Evolutionary conservation across 1,140 invertebrate species (phyloP), one percentile per base, ranked within the genome.

Genomic region (Drosophila chauvacae): DNA sequence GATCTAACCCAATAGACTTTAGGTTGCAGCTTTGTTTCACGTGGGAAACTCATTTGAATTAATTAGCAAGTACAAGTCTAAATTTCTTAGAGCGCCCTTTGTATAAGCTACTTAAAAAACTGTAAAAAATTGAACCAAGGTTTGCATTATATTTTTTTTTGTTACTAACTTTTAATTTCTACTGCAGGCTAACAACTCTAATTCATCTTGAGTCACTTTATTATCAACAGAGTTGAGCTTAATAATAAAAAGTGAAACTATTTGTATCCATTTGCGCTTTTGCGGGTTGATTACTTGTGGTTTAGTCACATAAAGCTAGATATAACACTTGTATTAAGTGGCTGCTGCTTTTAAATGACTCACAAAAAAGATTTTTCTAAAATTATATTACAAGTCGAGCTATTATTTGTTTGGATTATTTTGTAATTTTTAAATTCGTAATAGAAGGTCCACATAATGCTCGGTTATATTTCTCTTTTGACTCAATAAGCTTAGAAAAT

Each of bases 1-100:
- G 35, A 72, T 71, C 65, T 72, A 71, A 59, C 66, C 68, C 66
- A 71, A 71, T 58, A 48, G 26, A 50, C 33, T 50, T 47, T 70
- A 23, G 7, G 16, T 39, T 41, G 33, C 6, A 48, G n/a, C 10
- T 14, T 28, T 18, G 4, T 11, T 33, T 7, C 42, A 70, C 44
- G 42, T 58, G 53, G 53, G 30, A 51, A 72, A 72, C 18, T 16
- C 44, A 42, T 59, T 71, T 72, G 45, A 51, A 51, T 60, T 20
- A 42, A 72, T 72, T 71, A 72, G 66, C 51, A 26, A 47, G 42
- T 59, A n/a, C 13, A 41, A 4, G 35, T 41, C 35, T 5, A 16
- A 20, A 26, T 11, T 28, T 28, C 37, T 62, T 28, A 33, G 3
- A 33, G n/a, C 50, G 4, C 4, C 18, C 11, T 35, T 53, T 35